Base-by-base conservation (phyloP, 2,888 invertebrate species). In the Acronicta psi region DNA sequence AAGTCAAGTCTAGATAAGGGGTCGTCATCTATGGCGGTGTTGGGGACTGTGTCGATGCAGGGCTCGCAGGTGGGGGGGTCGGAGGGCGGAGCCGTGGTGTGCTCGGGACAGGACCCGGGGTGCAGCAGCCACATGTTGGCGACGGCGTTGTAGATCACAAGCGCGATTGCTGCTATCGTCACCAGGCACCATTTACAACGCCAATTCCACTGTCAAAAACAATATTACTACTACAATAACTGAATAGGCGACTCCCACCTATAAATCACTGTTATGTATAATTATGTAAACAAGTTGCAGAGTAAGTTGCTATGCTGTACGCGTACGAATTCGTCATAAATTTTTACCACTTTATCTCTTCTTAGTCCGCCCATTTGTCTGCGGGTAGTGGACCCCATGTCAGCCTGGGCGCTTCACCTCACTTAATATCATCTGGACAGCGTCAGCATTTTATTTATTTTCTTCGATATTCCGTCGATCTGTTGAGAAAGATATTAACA, bases 171-270 rank as follows among this genome's bases (percentile, higher is more conserved):
- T 73, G 95, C 95, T 59, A 96, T 87, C 65, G 96, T 93, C 79
- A 96, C 95, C 77, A 96, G 87, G 86, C 96, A 96, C 96, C 96
- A 96, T 84, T 96, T 95, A 75, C 96, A 96, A 79, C 96, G 91
- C 92, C 93, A 93, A 31, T 89, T 87, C 89, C 91, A 92, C 94
- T 94, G 85, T 31, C 23, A 25, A 20, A 44, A 50, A 36, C 5
- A 14, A 45, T 7, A 29, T 9, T 17, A 23, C 13, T 16, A 14
- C n/a, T 66, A 20, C 36, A 16, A 40, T 10, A 9, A 38, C n/a
- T 0, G 14, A 13, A 25, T 38, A 34, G 4, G n/a, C 8, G 29
- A 11, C 2, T 3, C 2, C 29, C 29, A 29, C 11, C 7, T 9
- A 5, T 29, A 11, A 29, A 11, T 10, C 1, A 20, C 3, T 29